A percentile compares a stretch with the other conserved stretches of the same genome.
These are phyloP conservation scores for Lepidochitona cinerea DNA, from an alignment of 2,888 invertebrate species.

Conservation along the genomic window DNA sequence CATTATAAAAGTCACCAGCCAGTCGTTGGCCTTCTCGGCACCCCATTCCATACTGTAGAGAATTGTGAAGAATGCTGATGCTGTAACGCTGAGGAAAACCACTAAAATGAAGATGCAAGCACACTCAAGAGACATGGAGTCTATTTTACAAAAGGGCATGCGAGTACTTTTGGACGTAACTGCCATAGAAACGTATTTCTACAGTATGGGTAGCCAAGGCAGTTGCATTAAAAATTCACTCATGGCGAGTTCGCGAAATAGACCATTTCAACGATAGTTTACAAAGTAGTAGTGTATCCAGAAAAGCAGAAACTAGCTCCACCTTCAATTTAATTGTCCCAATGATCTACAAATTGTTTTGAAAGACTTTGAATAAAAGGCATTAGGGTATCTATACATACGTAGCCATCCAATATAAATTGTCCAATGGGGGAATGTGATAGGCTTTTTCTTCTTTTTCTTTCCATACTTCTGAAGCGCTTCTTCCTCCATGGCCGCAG, in stretches of 20 bases:
- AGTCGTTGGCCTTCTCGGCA: constrained; percentile 66
- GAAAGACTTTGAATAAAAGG: too few species aligned
- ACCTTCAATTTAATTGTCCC: too few species aligned
- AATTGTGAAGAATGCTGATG: constrained; percentile 69
- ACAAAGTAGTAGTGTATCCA: too few species aligned
- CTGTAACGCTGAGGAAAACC: constrained; percentile 61
- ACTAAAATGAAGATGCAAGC: constrained; percentile 46
- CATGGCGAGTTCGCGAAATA: too few species aligned
- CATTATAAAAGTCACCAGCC: constrained; percentile 68
- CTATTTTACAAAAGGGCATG: not conserved
- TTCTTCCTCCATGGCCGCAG: constrained; percentile 36
- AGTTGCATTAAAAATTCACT: too few species aligned
- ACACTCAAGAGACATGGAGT: not conserved
- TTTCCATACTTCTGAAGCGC: constrained; percentile 31
- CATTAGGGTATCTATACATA: too few species aligned
- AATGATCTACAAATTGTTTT: too few species aligned
- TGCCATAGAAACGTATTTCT: too few species aligned
- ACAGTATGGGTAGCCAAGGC: too few species aligned
- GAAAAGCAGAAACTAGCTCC: too few species aligned
- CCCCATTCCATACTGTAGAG: constrained; percentile 71
- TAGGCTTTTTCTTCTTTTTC: constrained; percentile 66
- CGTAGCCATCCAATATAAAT: constrained; percentile 68
- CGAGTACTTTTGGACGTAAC: too few species aligned
- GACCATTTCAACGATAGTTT: too few species aligned
- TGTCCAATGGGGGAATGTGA: constrained; percentile 66